Evolutionary conservation across 2,113 vertebrate species (phyloP).

Genomic region (Rattus rattus): DNA sequence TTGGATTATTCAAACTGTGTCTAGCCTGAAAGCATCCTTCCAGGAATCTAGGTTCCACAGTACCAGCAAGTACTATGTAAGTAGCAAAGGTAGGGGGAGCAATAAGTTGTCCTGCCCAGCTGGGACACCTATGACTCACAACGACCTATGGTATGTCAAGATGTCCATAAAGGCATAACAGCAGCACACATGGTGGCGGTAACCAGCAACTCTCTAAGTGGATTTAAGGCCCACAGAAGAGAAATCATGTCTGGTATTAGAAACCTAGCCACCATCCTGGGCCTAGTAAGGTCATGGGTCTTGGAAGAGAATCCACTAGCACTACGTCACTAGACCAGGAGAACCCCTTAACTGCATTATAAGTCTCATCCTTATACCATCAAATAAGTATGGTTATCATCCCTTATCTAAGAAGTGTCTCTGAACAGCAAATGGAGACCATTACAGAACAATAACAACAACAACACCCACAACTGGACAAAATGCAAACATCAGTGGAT

Average conservation of each 20-base stretch:
- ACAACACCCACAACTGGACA: neutral
- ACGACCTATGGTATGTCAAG: neutral
- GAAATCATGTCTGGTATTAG: neutral
- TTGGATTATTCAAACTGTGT: neutral
- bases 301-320: neutral
- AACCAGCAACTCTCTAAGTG: neutral
- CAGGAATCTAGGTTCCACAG: neutral
- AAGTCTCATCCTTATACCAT: neutral
- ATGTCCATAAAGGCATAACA: neutral
- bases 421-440: neutral
- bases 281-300: neutral
- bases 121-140: neutral
- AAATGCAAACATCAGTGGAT: neutral
- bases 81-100: neutral
- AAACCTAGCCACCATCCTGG: neutral
- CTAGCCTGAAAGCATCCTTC: neutral
- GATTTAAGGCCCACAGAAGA: neutral
- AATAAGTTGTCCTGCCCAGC: neutral
- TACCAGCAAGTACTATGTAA: neutral
- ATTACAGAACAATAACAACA: neutral
- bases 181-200: too few species aligned
- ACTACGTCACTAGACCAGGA: neutral
- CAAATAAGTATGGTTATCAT: neutral
- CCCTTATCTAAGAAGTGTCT: neutral
- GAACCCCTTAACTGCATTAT: neutral